phyloP scores from a whole-genome alignment of 2,888 invertebrate genomes.

The Nasonovia ribisnigri region DNA sequence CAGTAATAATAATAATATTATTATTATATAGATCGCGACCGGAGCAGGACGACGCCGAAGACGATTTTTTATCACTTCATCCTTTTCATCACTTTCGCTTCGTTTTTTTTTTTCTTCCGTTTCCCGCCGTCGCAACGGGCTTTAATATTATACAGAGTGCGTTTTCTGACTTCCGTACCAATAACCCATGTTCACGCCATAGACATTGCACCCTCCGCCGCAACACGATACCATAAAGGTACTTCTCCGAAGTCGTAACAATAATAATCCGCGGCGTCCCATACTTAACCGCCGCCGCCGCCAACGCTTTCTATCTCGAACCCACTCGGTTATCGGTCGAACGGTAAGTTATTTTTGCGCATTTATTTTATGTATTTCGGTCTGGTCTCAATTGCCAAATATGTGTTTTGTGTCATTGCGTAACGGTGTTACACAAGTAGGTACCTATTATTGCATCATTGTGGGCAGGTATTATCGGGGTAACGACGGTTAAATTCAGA shows the following conservation, averaged over 20 bases:
- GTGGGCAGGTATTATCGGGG: neutral
- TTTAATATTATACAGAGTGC: neutral
- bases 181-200: neutral
- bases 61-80: conserved; percentile 11
- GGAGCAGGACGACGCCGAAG: conserved; percentile 11
- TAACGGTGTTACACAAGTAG: neutral
- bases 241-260: neutral
- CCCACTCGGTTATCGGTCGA: neutral
- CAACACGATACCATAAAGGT: neutral
- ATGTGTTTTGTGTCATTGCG: neutral
- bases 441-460: neutral
- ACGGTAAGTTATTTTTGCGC: neutral
- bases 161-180: neutral
- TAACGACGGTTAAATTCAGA: neutral
- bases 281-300: neutral
- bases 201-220: neutral
- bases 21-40: neutral
- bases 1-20: neutral
- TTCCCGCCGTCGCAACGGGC: neutral
- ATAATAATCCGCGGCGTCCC: neutral
- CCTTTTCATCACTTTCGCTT: neutral
- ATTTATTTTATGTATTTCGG: neutral
- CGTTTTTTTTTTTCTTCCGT: neutral
- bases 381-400: neutral
- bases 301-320: neutral